Percentiles rank a stretch among this genome's conserved stretches.
These are phyloP conservation scores for Euura saliciscinereae DNA, from an alignment of 1,140 invertebrate genomes.

Conservation along the genomic window DNA sequence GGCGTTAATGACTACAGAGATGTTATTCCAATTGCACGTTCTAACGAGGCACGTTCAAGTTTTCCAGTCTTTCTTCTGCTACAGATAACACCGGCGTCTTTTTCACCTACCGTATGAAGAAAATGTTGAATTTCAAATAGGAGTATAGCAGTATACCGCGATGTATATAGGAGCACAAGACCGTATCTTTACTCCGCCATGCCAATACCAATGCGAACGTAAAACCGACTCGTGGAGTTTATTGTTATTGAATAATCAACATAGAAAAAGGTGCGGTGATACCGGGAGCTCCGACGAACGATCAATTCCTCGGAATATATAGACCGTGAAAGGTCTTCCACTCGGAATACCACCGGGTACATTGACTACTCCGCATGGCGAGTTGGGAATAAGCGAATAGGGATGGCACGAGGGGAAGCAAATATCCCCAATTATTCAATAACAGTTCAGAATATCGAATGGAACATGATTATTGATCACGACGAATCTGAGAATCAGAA, in stretches of 20 bases:
- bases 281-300: not conserved
- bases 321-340: not conserved
- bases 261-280: not conserved
- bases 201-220: not conserved
- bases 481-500: too few relatives aligned
- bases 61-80: not conserved
- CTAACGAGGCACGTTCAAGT: not conserved
- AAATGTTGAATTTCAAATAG: too few relatives aligned
- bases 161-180: not conserved
- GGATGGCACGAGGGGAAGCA: too few relatives aligned
- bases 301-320: not conserved
- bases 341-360: not conserved
- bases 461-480: too few relatives aligned
- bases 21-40: not conserved
- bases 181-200: not conserved
- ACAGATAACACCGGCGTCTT: not conserved
- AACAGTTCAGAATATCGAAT: too few relatives aligned
- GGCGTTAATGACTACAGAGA: not conserved
- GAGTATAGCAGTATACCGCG: too few relatives aligned
- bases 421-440: too few relatives aligned
- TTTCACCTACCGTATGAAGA: too few relatives aligned
- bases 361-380: too few relatives aligned
- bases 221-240: not conserved
- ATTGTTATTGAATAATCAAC: constrained; percentile 7
- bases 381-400: too few relatives aligned